A percentile compares a stretch with the other conserved stretches of the same genome.
These are phyloP conservation scores for Pitangus sulphuratus DNA, from an alignment of 2,797 vertebrate genomes.

Conservation along the genomic window DNA sequence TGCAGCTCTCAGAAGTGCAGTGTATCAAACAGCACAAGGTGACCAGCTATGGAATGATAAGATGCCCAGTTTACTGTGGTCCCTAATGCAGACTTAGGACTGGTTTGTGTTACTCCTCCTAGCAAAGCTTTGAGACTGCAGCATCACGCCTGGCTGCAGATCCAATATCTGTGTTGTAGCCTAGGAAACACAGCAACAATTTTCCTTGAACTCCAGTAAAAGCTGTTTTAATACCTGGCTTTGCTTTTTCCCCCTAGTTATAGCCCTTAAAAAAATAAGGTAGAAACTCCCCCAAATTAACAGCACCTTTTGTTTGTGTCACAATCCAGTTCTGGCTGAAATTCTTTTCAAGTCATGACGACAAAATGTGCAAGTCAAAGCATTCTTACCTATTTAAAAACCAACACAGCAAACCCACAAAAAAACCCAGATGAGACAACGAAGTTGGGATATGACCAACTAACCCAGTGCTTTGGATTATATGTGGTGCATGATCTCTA, in stretches of 20 bases:
- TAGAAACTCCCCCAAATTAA: not conserved
- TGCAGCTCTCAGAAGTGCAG: not conserved
- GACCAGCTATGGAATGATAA: not conserved
- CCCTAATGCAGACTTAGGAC: not conserved
- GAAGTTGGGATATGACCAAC: not conserved
- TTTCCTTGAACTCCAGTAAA: not conserved
- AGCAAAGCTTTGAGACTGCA: not conserved
- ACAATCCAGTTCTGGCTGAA: not conserved
- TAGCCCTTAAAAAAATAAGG: not conserved
- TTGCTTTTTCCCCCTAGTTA: not conserved
- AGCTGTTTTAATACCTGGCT: not conserved
- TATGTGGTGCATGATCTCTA: not conserved
- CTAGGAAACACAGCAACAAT: not conserved
- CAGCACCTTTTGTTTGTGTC: not conserved
- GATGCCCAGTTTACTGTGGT: not conserved
- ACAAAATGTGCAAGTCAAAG: not conserved
- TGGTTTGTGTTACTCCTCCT: not conserved
- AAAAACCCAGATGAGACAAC: not conserved
- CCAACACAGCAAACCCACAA: not conserved
- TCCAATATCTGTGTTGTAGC: not conserved
- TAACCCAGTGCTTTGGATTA: not conserved
- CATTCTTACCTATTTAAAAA: not conserved
- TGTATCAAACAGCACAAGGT: not conserved
- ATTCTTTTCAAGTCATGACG: not conserved
- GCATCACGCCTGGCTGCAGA: not conserved